These are phyloP conservation scores for Condylura cristata DNA, from an alignment of 2,113 vertebrate genomes.

Conservation along the genomic window DNA sequence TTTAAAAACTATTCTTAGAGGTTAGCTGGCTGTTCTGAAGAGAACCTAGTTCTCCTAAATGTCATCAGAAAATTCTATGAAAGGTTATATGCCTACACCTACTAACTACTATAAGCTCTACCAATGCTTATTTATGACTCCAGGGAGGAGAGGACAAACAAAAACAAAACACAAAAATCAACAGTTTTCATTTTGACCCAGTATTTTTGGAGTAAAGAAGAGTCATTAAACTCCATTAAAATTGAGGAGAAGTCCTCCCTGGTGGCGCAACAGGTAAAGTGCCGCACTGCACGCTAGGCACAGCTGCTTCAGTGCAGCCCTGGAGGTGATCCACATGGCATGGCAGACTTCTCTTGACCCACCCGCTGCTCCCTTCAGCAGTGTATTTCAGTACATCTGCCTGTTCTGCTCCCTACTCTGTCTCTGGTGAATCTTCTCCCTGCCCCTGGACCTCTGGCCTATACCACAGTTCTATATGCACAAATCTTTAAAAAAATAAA, in stretches of 20 bases:
- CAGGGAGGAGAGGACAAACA: background rate
- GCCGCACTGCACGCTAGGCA: no score
- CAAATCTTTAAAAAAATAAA: no score
- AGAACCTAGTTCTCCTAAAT: conserved; percentile 22
- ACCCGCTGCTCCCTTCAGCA: no score
- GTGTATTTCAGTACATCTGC: no score
- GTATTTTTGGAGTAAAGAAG: background rate
- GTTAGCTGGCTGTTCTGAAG: background rate
- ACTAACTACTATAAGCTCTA: background rate
- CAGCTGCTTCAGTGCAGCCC: no score
- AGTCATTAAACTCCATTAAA: background rate
- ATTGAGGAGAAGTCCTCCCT: background rate
- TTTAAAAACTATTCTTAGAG: background rate
- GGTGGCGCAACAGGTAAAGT: no score
- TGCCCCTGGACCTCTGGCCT: no score
- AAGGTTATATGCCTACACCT: background rate
- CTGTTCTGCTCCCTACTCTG: no score
- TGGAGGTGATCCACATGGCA: no score
- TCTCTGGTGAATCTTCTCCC: no score
- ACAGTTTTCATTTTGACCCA: background rate
- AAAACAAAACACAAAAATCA: background rate
- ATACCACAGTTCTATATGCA: no score
- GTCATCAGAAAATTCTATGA: conserved; percentile 15
- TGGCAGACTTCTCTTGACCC: no score
- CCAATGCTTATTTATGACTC: background rate